Conservation (phyloP, 2,113 vertebrate genomes). For the Gasterosteus aculeatus region DNA sequence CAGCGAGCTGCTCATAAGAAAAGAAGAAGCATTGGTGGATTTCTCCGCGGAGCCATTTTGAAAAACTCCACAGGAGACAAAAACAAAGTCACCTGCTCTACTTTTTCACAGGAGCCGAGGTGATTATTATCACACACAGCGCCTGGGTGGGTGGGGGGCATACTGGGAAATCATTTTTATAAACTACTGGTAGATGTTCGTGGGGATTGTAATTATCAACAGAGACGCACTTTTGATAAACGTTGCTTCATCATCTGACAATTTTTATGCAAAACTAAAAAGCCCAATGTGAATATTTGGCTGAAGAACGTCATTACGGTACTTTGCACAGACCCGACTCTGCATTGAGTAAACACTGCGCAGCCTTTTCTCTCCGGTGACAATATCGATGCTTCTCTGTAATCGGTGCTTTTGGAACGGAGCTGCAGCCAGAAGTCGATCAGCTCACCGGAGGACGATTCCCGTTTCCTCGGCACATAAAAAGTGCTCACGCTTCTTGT, state of each 20-base stretch:
- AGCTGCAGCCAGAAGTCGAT: not conserved
- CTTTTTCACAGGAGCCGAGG: not conserved
- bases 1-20: constrained; percentile 25
- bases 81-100: no score
- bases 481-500: not conserved
- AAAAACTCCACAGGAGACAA: constrained; percentile 10
- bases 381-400: not conserved
- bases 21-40: constrained; percentile 16
- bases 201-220: not conserved
- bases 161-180: no score
- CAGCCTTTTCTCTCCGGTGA: not conserved
- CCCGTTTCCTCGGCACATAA: not conserved
- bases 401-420: not conserved
- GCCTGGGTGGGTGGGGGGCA: no score
- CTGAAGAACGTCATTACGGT: not conserved
- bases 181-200: no score
- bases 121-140: no score
- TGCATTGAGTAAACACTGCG: not conserved
- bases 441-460: not conserved
- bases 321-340: not conserved
- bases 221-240: not conserved
- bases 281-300: not conserved
- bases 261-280: not conserved
- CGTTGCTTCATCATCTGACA: not conserved
- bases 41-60: constrained; percentile 9